Conservation (phyloP, 2,113 vertebrate genomes). For the Eptesicus fuscus region DNA sequence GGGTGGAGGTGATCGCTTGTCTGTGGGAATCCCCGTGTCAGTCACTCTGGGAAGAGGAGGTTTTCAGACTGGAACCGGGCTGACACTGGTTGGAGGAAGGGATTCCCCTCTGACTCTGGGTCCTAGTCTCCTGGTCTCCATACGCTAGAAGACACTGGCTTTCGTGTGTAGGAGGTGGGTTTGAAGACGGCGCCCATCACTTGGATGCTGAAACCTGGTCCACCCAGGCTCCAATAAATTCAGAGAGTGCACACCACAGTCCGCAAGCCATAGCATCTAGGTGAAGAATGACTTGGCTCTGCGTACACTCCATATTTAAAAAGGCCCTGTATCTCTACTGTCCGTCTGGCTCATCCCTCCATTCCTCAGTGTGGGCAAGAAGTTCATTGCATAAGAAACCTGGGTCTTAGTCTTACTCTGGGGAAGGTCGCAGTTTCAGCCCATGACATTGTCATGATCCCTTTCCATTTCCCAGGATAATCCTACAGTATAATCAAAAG, state of each 20-base stretch:
- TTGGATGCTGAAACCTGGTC: no score
- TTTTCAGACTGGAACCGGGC: background rate
- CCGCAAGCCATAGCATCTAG: rapidly evolving
- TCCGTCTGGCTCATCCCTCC: background rate
- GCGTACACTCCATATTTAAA: background rate
- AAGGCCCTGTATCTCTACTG: background rate
- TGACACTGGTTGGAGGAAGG: background rate
- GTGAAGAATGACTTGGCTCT: background rate
- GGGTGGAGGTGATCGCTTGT: background rate
- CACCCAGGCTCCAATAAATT: background rate
- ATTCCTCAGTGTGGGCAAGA: background rate
- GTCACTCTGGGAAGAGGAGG: background rate
- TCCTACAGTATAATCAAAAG: background rate
- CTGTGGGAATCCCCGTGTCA: background rate
- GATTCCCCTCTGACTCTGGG: background rate
- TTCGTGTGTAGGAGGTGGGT: background rate
- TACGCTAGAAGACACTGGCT: background rate
- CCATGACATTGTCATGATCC: no score
- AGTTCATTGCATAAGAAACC: background rate
- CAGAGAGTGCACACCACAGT: background rate
- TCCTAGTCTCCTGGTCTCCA: background rate
- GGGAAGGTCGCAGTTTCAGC: background rate
- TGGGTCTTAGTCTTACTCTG: background rate
- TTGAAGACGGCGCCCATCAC: no score
- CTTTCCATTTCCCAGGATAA: background rate